Conservation (phyloP, 2,888 invertebrate genomes). For the Himalopsyche japonica region DNA sequence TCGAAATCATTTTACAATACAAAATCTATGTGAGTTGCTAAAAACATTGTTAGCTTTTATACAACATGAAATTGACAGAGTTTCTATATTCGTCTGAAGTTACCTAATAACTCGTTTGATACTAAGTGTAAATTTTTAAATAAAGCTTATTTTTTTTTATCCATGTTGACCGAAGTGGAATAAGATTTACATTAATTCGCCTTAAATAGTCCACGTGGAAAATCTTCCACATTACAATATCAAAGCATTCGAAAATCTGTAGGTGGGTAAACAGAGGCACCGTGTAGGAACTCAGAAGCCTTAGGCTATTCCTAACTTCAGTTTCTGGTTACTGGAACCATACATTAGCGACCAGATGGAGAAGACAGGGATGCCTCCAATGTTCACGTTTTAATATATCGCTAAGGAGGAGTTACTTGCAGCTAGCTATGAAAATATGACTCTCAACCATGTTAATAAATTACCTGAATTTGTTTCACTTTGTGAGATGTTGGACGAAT, state of each 20-base stretch:
- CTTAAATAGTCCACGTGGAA: background rate
- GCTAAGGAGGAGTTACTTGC: background rate
- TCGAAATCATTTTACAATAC: no score
- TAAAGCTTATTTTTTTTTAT: background rate
- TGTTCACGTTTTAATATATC: background rate
- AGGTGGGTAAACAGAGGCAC: background rate
- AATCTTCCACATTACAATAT: background rate
- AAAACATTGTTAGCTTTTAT: no score
- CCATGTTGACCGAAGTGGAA: background rate
- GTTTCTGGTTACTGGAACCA: conserved; percentile 6
- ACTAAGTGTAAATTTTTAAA: no score
- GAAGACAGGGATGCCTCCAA: background rate
- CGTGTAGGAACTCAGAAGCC: background rate
- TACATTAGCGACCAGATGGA: conserved; percentile 13
- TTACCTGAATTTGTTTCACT: background rate
- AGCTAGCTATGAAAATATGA: background rate
- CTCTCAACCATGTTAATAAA: background rate
- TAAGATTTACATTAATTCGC: background rate
- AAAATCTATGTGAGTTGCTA: no score
- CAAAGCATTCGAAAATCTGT: conserved; percentile 9
- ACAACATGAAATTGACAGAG: no score
- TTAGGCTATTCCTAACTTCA: conserved; percentile 21
- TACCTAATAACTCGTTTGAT: no score
- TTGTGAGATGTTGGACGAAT: background rate
- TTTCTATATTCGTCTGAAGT: no score